Evolutionary conservation across 2,888 invertebrate species (phyloP), one percentile per base, ranked within the genome.

Genomic region (Agrochola lychnidis): DNA sequence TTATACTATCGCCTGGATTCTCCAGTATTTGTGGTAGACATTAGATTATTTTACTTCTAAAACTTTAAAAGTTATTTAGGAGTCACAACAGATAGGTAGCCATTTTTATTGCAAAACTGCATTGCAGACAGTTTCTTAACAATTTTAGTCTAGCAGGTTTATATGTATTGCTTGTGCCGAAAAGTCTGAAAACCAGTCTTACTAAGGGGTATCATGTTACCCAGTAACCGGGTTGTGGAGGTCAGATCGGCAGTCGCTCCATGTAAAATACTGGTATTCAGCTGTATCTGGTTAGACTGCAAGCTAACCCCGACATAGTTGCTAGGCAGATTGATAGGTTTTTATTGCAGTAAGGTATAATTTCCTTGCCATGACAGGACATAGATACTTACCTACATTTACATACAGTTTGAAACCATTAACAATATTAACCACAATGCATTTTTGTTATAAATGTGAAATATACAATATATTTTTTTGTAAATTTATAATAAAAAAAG

Each of bases 21-120:
- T 10, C 57, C 57, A 72, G 36, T 79, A 51, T 69, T 69, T 66
- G 57, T 69, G 51, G 69, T 57, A 79, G 53, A 73, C 40, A 51
- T 67, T 62, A 36, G 57, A 63, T 73, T 78, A 69, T 61, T 73
- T 53, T 78, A 64, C 19, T 53, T 45, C 14, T 61, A 69, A 25
- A 77, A 64, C 25, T 14, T 70, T 64, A 45, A 57, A 16, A 61
- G 22, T 19, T 40, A 70, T 40, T 63, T n/a, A 63, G 0, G 19
- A 67, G 40, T 70, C 14, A 42, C 40, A 59, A 64, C n/a, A 62
- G 19, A 42, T 62, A 66, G 66, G 19, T 22, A 61, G n/a, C 30
- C 42, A 76, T 42, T 78, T 78, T 42, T 53, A 53, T 51, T 53
- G 14, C 48, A 61, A 66, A 22, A 45, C 45, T 25, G 40, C 6